Base-by-base conservation (phyloP, 2,113 vertebrate species). In the Rhabdomys dilectus region DNA sequence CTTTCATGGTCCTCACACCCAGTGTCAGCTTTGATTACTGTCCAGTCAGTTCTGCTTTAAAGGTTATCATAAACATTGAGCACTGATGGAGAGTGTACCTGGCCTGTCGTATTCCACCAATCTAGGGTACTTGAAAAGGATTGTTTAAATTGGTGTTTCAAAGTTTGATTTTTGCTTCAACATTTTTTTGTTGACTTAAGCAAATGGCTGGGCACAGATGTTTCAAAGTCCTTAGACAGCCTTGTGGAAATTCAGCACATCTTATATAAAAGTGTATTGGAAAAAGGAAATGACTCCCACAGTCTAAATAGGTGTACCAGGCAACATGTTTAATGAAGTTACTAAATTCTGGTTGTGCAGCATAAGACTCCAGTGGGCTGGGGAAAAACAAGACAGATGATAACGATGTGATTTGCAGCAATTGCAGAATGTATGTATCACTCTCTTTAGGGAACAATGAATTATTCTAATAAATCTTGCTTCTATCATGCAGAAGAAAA, bases 111-210 rank as follows among this genome's bases (percentile, higher is more conserved):
- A 45, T 94, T 82, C 80, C 64, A 94, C 94, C 93, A 90, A 36
- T 93, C 66, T 89, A 93, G 68, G 42, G 66, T 91, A 91, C 82
- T 97, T 97, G 95, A 96, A 97, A 96, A 96, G 60, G 56, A 97
- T 89, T 96, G 78, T 77, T 94, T 96, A 97, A 96, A 91, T 81
- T 91, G 93, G 78, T 96, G 56, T 84, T 73, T 92, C 64, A 88
- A 96, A 97, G 94, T 95, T 97, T 97, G 97, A 97, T 97, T 97
- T 97, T 96, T 97, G 75, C 92, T 96, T 97, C 86, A 97, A 84
- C 76, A 86, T 58, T 96, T 97, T 60, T 97, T 94, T 96, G 95
- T 97, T 96, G 93, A 82, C 96, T 98, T 98, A 95, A 98, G 96
- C 92, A 97, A 97, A 97, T 91, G 92, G 76, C 91, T 89, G 8